Conservation (phyloP, 2,888 invertebrate genomes). For the Blastobasis adustella region DNA sequence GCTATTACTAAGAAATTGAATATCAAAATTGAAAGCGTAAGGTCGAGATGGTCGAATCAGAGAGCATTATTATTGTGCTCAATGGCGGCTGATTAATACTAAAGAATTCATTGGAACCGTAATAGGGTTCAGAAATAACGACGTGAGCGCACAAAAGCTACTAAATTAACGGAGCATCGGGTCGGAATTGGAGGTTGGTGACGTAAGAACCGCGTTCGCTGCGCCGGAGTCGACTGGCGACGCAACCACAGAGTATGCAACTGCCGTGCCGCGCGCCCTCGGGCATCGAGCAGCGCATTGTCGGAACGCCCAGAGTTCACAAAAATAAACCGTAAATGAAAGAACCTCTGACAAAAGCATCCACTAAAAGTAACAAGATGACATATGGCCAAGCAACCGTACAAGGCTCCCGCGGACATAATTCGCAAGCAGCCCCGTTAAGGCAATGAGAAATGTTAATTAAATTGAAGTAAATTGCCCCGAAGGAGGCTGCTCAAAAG, state of each 20-base stretch:
- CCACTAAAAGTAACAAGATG: conserved; percentile 10
- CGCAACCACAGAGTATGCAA: conserved; percentile 24
- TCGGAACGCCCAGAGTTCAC: neutral
- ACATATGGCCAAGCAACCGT: conserved; percentile 17
- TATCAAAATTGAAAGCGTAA: neutral
- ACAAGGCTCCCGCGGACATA: conserved; percentile 14
- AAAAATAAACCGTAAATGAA: conserved; percentile 4
- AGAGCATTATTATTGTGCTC: neutral
- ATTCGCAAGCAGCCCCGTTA: conserved; percentile 19
- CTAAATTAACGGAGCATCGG: conserved; percentile 16
- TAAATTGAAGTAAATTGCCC: conserved; percentile 24
- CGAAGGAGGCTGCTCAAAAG: conserved; percentile 19
- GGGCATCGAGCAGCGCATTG: conserved; percentile 2
- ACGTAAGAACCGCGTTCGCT: conserved; percentile 33
- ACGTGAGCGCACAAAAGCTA: conserved; percentile 21
- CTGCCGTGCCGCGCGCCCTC: conserved; percentile 19
- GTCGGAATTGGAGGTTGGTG: conserved; percentile 5
- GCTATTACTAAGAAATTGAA: neutral
- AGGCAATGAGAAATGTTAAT: conserved; percentile 19
- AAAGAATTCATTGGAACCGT: conserved; percentile 1
- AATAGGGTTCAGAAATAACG: conserved; percentile 16
- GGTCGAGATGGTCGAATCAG: neutral
- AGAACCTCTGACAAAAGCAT: conserved; percentile 6
- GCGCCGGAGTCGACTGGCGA: conserved; percentile 21
- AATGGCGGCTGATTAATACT: conserved; percentile 1